Evolutionary conservation across 1,140 invertebrate species (phyloP).

Genomic region (Drosophila arawakana): DNA sequence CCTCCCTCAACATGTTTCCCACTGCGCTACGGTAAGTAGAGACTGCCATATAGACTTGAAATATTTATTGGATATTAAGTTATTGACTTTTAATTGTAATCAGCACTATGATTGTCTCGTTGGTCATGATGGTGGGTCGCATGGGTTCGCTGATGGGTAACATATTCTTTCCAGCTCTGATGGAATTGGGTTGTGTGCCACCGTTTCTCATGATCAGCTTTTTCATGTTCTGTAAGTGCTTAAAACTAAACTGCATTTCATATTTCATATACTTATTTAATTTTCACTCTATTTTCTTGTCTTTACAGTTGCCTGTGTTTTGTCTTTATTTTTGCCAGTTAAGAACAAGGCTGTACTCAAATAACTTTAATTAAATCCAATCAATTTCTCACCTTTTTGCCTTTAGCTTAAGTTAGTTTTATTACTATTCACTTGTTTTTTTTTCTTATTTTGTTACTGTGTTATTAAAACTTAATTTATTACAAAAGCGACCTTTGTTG

Average conservation of each 20-base stretch:
- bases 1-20: conserved; percentile 77
- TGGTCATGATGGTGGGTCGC: conserved; percentile 80
- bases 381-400: conserved; percentile 17
- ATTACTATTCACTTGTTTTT: conserved; percentile 1
- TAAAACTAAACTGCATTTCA: background rate
- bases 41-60: too few species aligned
- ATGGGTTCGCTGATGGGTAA: conserved; percentile 73
- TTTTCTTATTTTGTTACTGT: conserved; percentile 11
- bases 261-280: background rate
- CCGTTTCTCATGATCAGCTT: conserved; percentile 76
- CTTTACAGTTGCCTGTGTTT: conserved; percentile 60
- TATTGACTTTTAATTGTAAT: background rate
- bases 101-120: conserved; percentile 76
- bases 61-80: background rate
- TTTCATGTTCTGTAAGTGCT: conserved; percentile 74
- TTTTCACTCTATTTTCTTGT: background rate
- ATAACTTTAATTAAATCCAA: conserved; percentile 31
- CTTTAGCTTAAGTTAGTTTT: conserved; percentile 11
- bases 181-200: conserved; percentile 71
- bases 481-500: conserved; percentile 56
- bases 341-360: conserved; percentile 75
- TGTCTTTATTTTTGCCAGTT: conserved; percentile 69
- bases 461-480: conserved; percentile 77
- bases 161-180: conserved; percentile 74
- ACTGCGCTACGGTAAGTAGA: conserved; percentile 68